phyloP scores from a whole-genome alignment of 2,113 vertebrate species.

The Piaya cayana region DNA sequence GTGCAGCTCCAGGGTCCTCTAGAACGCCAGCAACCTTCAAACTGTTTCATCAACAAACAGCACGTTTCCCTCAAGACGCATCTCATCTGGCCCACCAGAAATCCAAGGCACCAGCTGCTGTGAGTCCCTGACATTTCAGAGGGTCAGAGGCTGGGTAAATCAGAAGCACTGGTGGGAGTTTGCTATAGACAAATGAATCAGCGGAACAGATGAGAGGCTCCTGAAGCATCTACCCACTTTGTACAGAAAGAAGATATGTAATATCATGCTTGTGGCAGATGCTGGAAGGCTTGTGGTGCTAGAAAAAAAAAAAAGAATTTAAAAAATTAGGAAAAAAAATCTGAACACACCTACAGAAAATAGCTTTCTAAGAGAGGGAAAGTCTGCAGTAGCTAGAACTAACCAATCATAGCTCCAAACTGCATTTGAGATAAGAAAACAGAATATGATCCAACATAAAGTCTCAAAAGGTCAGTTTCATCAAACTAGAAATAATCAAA shows the following conservation, averaged over 20 bases:
- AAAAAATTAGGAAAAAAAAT: background rate
- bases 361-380: constrained; percentile 37
- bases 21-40: background rate
- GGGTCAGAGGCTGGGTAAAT: background rate
- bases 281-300: constrained; percentile 4
- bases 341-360: constrained; percentile 2
- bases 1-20: background rate
- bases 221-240: background rate
- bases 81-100: background rate
- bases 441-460: background rate
- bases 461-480: background rate
- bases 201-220: constrained; percentile 19
- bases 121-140: background rate
- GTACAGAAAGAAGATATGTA: background rate
- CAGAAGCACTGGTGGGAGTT: background rate
- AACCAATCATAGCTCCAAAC: background rate
- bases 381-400: constrained; percentile 35
- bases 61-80: background rate
- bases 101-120: background rate
- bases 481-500: constrained; percentile 4
- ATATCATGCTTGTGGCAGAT: constrained; percentile 48
- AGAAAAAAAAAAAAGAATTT: background rate
- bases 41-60: background rate
- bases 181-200: constrained; percentile 5
- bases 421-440: background rate